Evolutionary conservation across 2,113 vertebrate genomes (phyloP), one percentile per base, ranked within the genome.

Genomic region (Misgurnus mizolepis): DNA sequence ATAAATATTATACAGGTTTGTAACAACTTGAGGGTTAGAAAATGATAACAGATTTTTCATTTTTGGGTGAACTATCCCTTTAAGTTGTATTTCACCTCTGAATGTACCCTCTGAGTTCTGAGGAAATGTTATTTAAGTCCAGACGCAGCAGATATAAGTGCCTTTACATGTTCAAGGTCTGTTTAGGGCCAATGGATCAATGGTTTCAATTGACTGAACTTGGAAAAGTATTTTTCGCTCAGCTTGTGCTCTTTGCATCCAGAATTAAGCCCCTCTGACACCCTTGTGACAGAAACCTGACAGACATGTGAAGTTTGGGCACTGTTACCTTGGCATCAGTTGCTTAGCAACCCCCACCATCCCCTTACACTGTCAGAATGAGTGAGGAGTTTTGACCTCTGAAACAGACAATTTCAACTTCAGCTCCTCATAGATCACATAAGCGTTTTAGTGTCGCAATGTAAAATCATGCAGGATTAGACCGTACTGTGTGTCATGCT

Each of bases 271-370:
- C 45, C 22, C 47, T 66, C 9, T 55, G 41, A 34, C 4, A 7
- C 41, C 43, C 58, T 10, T 62, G 40, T 74, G 58, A 10, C 60
- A n/a, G 45, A 77, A 65, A 39, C 7, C 45, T 8, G 4, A 10
- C 5, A 18, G 74, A 45, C 27, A 4, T 43, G 40, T 4, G 58
- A 49, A 8, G 34, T 76, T 76, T 76, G 45, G 43, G 60, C 7
- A 43, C 66, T 34, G 45, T 77, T 76, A 71, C 60, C 74, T 34
- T 18, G 50, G 34, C 74, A 18, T 62, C 43, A 61, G 78, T 80
- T 72, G 78, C 78, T 65, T 72, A 55, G 78, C 78, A 80, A 80
- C 68, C 66, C 69, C 39, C 43, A 39, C 27, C 60, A 40, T 62
- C 58, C 53, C 62, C 62, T 53, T 17, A 55, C 45, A 66, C 3